Base-by-base conservation (phyloP, 2,888 invertebrate species). In the Aleiodes testaceus region DNA sequence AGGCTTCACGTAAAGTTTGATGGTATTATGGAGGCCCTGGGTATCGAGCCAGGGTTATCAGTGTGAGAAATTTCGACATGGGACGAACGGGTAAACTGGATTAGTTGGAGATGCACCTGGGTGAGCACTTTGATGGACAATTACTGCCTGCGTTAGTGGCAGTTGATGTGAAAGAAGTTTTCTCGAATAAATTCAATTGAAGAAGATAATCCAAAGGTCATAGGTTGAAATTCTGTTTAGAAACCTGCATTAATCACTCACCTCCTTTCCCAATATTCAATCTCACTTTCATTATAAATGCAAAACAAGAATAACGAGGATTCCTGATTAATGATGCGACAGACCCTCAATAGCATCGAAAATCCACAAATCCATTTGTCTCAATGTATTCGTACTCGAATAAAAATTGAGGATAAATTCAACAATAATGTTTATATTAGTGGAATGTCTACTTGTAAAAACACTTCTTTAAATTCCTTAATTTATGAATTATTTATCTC, bases 121-220 rank as follows among this genome's bases (percentile, higher is more conserved):
- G 70, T 76, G 79, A 79, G 75, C 78, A 77, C 80, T 81, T 81
- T 80, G 79, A 76, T 75, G 75, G 75, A 79, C 80, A 82, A 83
- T 83, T 82, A 84, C 81, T 79, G 79, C 76, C 79, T 72, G 74
- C 22, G 70, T 75, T 79, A 78, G 74, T 70, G 72, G 70, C n/a
- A 20, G 12, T 44, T 79, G 78, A 79, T 80, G 82, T 82, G 83
- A 84, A 82, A 84, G 84, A 84, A 82, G 79, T 83, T 82, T 77
- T 78, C 79, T 78, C 74, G 76, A 77, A 77, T 16, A 16, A 59
- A 42, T 42, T 26, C 9, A 42, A n/a, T n/a, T n/a, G n/a, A n/a
- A n/a, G n/a, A n/a, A n/a, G n/a, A n/a, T n/a, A 22, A 22, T 22
- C 22, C 22, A 5, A 2, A 26, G 26, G 26, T 26, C 26, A 5